phyloP scores from a whole-genome alignment of 2,888 invertebrate genomes.

The Machimus atricapillus region DNA sequence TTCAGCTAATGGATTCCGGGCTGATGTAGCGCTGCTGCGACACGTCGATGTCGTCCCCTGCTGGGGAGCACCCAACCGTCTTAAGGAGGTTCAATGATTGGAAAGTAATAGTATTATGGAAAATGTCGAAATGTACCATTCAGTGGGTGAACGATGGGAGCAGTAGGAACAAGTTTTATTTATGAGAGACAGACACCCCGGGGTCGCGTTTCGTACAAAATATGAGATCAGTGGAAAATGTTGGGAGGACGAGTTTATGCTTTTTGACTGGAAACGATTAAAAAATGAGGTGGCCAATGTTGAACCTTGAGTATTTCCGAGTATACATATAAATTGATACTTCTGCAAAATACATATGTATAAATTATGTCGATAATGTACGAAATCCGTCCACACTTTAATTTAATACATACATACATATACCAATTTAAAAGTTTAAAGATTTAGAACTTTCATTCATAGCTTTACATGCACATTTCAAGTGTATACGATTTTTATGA shows the following conservation, averaged over 20 bases:
- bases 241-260: not conserved
- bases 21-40: not conserved
- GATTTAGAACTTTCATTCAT: no score
- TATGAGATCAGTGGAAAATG: not conserved
- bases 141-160: not conserved
- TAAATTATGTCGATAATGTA: no score
- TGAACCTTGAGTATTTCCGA: not conserved
- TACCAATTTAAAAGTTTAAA: no score
- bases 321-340: no score
- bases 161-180: not conserved
- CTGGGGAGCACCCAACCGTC: not conserved
- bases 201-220: not conserved
- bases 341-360: no score
- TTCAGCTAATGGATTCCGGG: not conserved
- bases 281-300: not conserved
- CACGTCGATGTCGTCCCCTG: not conserved
- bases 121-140: not conserved
- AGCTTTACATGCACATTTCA: no score
- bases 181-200: not conserved
- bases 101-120: not conserved
- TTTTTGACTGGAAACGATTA: not conserved
- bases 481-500: not conserved
- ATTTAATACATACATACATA: no score
- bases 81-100: not conserved
- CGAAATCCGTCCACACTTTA: no score